These are phyloP conservation scores for Parnassius smintheus DNA, from an alignment of 2,888 invertebrate genomes.

Conservation along the genomic window DNA sequence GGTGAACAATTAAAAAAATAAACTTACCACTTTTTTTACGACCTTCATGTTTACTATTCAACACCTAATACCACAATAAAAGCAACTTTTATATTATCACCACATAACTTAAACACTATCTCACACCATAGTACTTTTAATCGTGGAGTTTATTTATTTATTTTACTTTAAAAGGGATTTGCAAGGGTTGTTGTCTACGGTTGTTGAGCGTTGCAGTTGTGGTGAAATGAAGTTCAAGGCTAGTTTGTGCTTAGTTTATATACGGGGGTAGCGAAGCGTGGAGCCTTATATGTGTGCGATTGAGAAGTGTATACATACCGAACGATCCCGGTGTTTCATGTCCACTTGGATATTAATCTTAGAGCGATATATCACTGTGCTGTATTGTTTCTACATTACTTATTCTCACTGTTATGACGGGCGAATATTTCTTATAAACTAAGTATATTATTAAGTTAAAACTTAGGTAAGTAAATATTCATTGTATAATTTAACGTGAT, in stretches of 20 bases:
- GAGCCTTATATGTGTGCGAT: constrained; percentile 42
- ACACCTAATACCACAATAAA: constrained; percentile 51
- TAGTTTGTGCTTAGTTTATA: constrained; percentile 65
- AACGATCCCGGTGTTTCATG: constrained; percentile 33
- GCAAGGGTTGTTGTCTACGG: constrained; percentile 32
- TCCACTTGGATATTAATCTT: constrained; percentile 46
- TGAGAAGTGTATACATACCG: constrained; percentile 40
- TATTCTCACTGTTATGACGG: background rate
- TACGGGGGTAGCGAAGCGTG: constrained; percentile 76
- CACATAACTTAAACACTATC: constrained; percentile 28
- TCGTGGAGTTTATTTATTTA: background rate
- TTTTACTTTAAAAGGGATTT: background rate
- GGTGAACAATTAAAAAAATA: background rate
- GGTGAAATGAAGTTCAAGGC: constrained; percentile 80
- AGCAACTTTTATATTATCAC: constrained; percentile 27
- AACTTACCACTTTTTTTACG: constrained; percentile 66
- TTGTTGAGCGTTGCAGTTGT: constrained; percentile 37
- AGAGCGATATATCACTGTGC: constrained; percentile 6
- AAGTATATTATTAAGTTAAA: too few species aligned
- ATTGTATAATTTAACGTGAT: too few species aligned
- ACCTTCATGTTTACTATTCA: constrained; percentile 56
- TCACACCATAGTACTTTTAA: constrained; percentile 40
- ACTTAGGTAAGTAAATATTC: too few species aligned
- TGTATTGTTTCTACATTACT: background rate
- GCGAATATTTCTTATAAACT: too few species aligned